Evolutionary conservation across 2,113 vertebrate genomes (phyloP).

Genomic region (Scartelaos histophorus): DNA sequence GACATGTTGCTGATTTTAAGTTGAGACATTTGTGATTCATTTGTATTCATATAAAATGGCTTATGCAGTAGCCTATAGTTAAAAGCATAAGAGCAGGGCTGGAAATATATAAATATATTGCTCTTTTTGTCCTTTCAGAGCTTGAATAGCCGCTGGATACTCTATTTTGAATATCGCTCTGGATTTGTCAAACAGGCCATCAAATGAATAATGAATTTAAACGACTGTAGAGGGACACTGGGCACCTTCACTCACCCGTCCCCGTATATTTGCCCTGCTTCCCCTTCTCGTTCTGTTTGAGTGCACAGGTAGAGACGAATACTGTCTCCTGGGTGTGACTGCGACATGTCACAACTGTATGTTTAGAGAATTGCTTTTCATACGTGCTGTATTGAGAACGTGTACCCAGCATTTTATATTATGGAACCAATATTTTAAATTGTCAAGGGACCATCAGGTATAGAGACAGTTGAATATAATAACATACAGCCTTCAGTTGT

Average conservation of each 20-base stretch:
- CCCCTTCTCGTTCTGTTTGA: not conserved
- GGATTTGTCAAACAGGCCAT: slow-evolving; percentile 8
- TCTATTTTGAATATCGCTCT: slow-evolving; percentile 1
- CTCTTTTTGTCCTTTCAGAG: not conserved
- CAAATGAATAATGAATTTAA: slow-evolving; percentile 26
- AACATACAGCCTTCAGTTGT: not conserved
- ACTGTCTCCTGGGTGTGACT: not conserved
- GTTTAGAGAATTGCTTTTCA: slow-evolving; percentile 14
- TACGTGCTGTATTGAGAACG: not conserved
- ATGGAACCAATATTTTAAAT: not conserved
- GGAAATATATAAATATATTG: not conserved
- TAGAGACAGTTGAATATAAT: not conserved
- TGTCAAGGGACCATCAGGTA: not conserved
- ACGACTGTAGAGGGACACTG: slow-evolving; percentile 11
- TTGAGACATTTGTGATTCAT: not conserved
- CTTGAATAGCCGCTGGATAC: not conserved
- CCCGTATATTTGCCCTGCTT: slow-evolving; percentile 9
- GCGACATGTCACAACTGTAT: not conserved
- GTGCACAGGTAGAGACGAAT: not conserved
- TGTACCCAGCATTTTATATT: not conserved
- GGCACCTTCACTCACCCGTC: slow-evolving; percentile 10
- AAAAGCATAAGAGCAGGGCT: not conserved
- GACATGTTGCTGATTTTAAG: too few relatives aligned
- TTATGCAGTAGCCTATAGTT: not conserved
- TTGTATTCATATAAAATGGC: not conserved